Evolutionary conservation across 2,113 vertebrate genomes (phyloP).

Genomic region (Lathamus discolor): DNA sequence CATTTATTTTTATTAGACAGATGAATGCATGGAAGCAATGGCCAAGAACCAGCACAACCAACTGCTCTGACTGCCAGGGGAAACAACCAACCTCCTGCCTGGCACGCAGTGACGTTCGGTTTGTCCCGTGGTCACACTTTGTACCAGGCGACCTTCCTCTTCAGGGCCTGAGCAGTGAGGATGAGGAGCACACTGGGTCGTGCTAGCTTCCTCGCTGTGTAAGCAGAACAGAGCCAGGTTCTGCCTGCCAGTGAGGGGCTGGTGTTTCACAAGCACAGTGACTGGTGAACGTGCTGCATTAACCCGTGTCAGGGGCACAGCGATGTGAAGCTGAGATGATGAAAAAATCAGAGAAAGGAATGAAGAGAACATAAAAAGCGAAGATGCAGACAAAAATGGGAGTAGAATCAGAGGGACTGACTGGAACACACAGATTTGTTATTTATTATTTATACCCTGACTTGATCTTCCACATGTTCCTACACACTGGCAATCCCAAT

Average conservation of each 20-base stretch:
- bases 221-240: neutral
- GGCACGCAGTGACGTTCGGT: neutral
- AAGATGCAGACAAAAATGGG: constrained; percentile 31
- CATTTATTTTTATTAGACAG: constrained; percentile 62
- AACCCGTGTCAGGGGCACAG: neutral
- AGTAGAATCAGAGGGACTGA: constrained; percentile 35
- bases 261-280: neutral
- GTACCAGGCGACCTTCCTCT: neutral
- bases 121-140: neutral
- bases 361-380: constrained; percentile 10
- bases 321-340: neutral
- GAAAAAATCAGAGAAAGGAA: neutral
- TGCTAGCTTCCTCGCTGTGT: neutral
- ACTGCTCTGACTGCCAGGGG: neutral
- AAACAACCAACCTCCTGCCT: neutral
- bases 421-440: constrained; percentile 44
- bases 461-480: constrained; percentile 24
- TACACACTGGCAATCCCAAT: neutral
- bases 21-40: neutral
- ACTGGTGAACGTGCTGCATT: neutral
- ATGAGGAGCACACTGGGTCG: neutral
- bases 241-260: neutral
- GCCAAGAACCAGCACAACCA: neutral
- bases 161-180: neutral
- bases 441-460: constrained; percentile 59